Base-by-base conservation (phyloP, 2,113 vertebrate genomes). In the Morone saxatilis region DNA sequence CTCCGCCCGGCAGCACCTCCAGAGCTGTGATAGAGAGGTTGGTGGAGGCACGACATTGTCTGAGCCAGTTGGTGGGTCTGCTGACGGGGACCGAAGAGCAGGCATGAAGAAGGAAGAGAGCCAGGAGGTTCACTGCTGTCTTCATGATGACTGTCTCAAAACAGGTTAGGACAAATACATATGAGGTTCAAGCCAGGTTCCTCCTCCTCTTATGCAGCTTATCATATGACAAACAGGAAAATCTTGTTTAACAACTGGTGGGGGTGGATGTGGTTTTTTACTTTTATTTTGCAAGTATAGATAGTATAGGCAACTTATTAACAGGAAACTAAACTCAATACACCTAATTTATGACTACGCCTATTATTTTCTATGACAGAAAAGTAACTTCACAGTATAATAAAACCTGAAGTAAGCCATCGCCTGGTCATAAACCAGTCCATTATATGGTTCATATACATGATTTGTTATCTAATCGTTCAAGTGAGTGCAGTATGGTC, bases 1-100 rank as follows among this genome's bases (percentile, higher is more conserved):
- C 98, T 0, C 97, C 97, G 0, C 98, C 98, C 0, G 97, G 98
- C 45, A 99, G 92, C 63, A 97, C 97, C 86, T 97, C 97, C 81
- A 99, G 88, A 0, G 95, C 91, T 0, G 96, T 88, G 22, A 95
- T 62, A 4, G 94, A 94, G 68, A 89, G 45, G 71, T 90, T 81
- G 69, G 85, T 73, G 71, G 89, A 80, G 16, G 77, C 80, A 0
- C 91, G 94, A 79, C 98, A 98, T 17, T 80, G 81, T 3, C 89
- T 93, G 75, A 96, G 94, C 67, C 94, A 93, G 88, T 95, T 95
- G 57, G 79, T 80, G 2, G 89, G 84, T 2, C 48, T 91, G 10
- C 45, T 79, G 54, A 94, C 0, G 0, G 93, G 89, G 56, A 76
- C 60, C 36, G 92, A 67, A 19, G 60, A 77, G 60, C 89, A 83